Conservation (phyloP, 2,113 vertebrate genomes). For the Symphodus melops region DNA sequence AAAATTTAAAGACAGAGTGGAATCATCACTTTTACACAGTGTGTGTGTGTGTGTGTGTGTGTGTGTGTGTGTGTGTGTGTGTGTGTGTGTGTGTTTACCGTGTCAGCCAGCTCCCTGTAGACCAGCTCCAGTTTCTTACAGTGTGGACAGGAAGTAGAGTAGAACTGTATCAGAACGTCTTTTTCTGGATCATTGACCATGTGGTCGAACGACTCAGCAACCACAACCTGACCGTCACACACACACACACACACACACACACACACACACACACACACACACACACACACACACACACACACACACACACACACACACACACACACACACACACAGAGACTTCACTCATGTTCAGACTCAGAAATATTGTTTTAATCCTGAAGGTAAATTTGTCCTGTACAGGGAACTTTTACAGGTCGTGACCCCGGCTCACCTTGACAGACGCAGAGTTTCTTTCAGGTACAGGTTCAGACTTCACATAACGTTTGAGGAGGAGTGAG, state of each 20-base stretch:
- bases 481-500: constrained; percentile 77
- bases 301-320: background rate
- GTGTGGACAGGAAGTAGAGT: constrained; percentile 79
- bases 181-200: constrained; percentile 75
- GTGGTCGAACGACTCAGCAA: constrained; percentile 82
- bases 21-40: no score
- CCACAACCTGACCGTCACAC: constrained; percentile 75
- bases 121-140: constrained; percentile 84
- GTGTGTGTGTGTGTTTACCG: constrained; percentile 40
- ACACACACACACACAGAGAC: background rate
- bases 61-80: background rate
- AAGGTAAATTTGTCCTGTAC: no score
- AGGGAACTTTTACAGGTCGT: background rate
- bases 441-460: constrained; percentile 75
- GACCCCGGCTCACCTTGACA: constrained; percentile 73
- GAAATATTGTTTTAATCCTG: no score
- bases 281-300: background rate
- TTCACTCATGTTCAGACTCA: no score
- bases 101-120: constrained; percentile 76
- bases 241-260: background rate
- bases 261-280: background rate
- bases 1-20: no score
- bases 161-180: constrained; percentile 83
- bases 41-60: background rate
- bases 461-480: constrained; percentile 79